Base-by-base conservation (phyloP, 1,140 invertebrate species). In the Tetragonula clypearis region DNA sequence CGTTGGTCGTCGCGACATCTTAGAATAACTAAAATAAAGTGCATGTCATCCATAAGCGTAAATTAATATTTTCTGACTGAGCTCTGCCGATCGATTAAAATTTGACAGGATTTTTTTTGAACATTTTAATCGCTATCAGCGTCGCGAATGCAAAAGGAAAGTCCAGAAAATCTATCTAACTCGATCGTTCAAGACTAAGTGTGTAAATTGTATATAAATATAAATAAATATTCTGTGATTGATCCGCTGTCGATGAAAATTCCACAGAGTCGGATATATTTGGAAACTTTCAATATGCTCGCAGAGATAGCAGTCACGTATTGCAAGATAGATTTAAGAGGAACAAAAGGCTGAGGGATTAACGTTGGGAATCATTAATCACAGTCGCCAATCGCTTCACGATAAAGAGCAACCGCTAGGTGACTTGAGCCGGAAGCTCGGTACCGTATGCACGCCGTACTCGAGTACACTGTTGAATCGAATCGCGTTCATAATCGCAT, bases 331-430 rank as follows among this genome's bases (percentile, higher is more conserved):
- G 49, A 21, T 58, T 26, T 53, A 21, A 30, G 19, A 68, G 53
- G 62, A 49, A 77, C 41, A 69, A 49, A 66, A 77, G 73, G 23
- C 21, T 5, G 60, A n/a, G 49, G 49, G 81, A 83, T 69, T 41
- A 58, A 19, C 53, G 19, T 55, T 15, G 8, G 8, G 21, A 19
- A 73, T 60, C 53, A 58, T 85, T 80, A 81, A 85, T 81, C 78
- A 82, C 55, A 21, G 19, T 82, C 55, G 30, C 69, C 69, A 53
- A 74, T 82, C 72, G 69, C 53, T 53, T 49, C 49, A 53, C 71
- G 79, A 62, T 82, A 82, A 55, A 82, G 21, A 62, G 71, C 58
- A 26, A 82, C 58, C 58, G 71, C 71, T 82, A 82, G 41, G 71
- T 23, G 71, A 15, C 41, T 65, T 49, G 26, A 82, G 58, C 71